Conservation (phyloP, 2,113 vertebrate genomes). For the Electrona antarctica region DNA sequence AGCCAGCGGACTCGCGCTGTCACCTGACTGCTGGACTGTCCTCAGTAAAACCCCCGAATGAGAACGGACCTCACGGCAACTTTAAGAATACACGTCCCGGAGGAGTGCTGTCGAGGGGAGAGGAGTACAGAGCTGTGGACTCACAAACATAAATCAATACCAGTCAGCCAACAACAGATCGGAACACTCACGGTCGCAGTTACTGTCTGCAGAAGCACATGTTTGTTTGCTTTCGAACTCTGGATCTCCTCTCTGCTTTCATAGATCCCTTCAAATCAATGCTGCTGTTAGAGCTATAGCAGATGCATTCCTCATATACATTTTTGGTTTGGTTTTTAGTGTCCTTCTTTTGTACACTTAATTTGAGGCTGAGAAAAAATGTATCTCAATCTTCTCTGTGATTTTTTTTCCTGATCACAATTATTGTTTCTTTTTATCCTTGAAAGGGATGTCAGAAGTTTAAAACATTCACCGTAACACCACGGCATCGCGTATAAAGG, state of each 20-base stretch:
- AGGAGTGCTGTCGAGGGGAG: slow-evolving; percentile 31
- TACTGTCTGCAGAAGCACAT: slow-evolving; percentile 15
- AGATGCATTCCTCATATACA: too few species aligned
- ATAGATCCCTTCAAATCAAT: neutral
- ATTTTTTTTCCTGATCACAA: too few species aligned
- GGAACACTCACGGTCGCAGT: slow-evolving; percentile 32
- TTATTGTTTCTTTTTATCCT: slow-evolving; percentile 5
- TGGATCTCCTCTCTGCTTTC: neutral
- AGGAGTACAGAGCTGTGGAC: slow-evolving; percentile 18
- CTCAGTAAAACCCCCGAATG: slow-evolving; percentile 30
- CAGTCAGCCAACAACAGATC: slow-evolving; percentile 30
- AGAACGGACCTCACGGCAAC: neutral
- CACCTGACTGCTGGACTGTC: slow-evolving; percentile 21
- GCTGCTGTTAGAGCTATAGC: too few species aligned
- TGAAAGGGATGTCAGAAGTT: slow-evolving; percentile 12
- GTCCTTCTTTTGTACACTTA: slow-evolving; percentile 20
- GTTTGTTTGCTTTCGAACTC: slow-evolving; percentile 23
- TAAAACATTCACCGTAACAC: slow-evolving; percentile 3
- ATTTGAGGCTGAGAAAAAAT: slow-evolving; percentile 8
- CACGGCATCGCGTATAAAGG: slow-evolving; percentile 6
- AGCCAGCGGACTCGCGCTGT: slow-evolving; percentile 8
- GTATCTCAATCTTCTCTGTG: too few species aligned
- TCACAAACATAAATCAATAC: slow-evolving; percentile 62
- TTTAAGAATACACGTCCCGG: slow-evolving; percentile 54
- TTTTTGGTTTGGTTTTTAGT: slow-evolving; percentile 17